These are phyloP conservation scores for Malurus splendens DNA, from an alignment of 2,797 vertebrate species.

Conservation along the genomic window DNA sequence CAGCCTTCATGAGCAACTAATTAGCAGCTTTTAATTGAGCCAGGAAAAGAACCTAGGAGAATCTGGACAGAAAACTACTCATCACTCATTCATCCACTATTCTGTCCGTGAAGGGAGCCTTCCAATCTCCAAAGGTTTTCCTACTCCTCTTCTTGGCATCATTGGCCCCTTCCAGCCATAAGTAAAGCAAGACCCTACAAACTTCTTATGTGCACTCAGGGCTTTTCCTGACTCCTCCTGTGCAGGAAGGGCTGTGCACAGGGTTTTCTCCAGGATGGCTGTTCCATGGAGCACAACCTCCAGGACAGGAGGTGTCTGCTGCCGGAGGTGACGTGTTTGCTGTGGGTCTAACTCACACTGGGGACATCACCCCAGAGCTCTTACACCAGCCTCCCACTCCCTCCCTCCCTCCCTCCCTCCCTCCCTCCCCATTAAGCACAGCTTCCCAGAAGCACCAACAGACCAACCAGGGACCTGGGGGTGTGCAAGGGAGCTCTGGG, in stretches of 20 bases:
- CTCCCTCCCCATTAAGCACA: background rate
- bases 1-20: background rate
- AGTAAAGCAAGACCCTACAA: background rate
- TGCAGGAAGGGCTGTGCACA: background rate
- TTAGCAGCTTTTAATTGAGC: background rate
- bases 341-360: background rate
- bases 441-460: background rate
- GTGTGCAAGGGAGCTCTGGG: background rate
- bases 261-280: background rate
- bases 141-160: background rate
- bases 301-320: background rate
- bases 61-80: background rate
- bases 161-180: accelerated
- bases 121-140: background rate
- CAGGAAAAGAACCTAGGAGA: background rate
- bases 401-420: background rate
- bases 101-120: background rate
- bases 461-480: background rate
- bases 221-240: background rate
- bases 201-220: accelerated
- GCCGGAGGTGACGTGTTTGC: background rate
- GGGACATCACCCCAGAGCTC: background rate
- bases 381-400: background rate
- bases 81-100: background rate
- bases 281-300: accelerated